These are phyloP conservation scores for Tyto alba DNA, from an alignment of 2,113 vertebrate species.

Conservation along the genomic window DNA sequence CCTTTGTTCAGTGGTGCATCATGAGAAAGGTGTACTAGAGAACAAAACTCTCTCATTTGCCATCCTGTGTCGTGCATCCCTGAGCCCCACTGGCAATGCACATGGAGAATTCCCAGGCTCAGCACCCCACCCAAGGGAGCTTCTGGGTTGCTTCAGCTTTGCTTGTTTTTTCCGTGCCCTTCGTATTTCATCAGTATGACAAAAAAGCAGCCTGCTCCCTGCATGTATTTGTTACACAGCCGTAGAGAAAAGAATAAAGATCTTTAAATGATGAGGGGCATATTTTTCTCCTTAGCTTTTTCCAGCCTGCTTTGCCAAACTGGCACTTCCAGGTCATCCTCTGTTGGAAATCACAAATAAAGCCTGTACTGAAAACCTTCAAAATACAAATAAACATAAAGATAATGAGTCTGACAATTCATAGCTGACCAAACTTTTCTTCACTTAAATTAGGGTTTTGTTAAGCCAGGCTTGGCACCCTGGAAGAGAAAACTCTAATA, in stretches of 20 bases:
- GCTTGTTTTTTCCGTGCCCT: not conserved
- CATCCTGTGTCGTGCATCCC: not conserved
- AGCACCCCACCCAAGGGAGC: not conserved
- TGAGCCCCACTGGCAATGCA: not conserved
- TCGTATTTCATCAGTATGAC: not conserved
- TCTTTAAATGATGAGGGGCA: not conserved
- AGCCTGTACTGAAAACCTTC: not conserved
- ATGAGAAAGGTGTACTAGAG: not conserved
- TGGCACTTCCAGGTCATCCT: not conserved
- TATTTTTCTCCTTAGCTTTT: not conserved
- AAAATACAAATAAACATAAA: not conserved
- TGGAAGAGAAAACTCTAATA: not conserved
- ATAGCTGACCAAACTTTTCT: not conserved
- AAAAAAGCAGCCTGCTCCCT: not conserved
- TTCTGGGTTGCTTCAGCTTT: not conserved
- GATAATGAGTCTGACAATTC: not conserved
- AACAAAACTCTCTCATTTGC: not conserved
- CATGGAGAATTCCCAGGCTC: not conserved
- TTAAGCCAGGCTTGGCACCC: not conserved
- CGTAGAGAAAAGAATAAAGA: not conserved
- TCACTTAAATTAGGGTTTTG: not conserved
- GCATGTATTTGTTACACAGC: not conserved
- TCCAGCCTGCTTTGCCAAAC: not conserved
- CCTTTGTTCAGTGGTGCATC: not conserved
- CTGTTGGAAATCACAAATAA: not conserved